These are phyloP conservation scores for Saguinus midas DNA, from an alignment of 2,113 vertebrate species.

Conservation along the genomic window DNA sequence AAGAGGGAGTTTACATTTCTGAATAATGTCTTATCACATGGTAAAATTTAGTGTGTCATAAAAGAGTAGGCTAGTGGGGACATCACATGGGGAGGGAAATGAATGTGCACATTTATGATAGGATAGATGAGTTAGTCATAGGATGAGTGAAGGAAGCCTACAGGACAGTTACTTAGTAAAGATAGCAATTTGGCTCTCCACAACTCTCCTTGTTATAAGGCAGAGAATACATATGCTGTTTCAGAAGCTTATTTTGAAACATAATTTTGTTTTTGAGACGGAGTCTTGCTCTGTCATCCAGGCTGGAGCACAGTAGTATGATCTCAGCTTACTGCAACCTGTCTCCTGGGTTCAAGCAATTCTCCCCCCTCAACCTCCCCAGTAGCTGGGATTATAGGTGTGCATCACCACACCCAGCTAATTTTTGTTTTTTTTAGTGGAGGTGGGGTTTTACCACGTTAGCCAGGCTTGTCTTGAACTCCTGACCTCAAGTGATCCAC, in stretches of 20 bases:
- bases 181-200: neutral
- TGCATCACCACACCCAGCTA: too few species aligned
- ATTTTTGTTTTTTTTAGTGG: too few species aligned
- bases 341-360: too few species aligned
- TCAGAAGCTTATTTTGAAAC: neutral
- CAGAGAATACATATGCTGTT: neutral
- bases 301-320: too few species aligned
- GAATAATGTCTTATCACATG: constrained; percentile 52
- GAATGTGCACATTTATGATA: constrained; percentile 55
- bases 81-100: constrained; percentile 30
- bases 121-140: constrained; percentile 7
- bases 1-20: constrained; percentile 12
- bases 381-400: too few species aligned
- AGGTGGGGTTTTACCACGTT: too few species aligned
- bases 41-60: constrained; percentile 36
- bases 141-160: neutral
- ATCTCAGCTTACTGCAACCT: too few species aligned
- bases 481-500: too few species aligned
- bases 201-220: neutral
- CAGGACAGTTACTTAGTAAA: neutral
- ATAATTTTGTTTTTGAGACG: too few species aligned
- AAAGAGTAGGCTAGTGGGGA: neutral
- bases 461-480: too few species aligned
- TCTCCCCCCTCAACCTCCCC: too few species aligned
- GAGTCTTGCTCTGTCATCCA: too few species aligned